phyloP scores from a whole-genome alignment of 2,888 invertebrate genomes.

The Nysson spinosus region DNA sequence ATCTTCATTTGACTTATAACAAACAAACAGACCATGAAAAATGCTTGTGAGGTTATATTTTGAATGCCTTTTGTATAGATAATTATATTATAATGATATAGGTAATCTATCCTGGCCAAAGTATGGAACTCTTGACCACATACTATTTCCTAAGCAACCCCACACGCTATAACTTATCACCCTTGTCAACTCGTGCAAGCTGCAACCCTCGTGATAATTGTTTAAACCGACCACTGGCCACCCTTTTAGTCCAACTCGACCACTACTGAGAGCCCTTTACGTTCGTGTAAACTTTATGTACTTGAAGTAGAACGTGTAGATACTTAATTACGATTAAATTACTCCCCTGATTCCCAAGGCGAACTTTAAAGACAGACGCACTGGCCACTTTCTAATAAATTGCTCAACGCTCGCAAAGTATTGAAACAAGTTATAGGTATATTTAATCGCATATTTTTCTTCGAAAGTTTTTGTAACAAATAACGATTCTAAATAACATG shows the following conservation, averaged over 20 bases:
- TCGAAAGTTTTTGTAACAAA: too few species aligned
- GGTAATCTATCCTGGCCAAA: constrained; percentile 39
- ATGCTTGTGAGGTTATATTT: too few species aligned
- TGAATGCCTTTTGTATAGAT: too few species aligned
- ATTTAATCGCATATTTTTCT: too few species aligned
- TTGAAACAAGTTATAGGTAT: too few species aligned
- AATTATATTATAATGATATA: constrained; percentile 40
- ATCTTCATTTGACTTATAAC: too few species aligned
- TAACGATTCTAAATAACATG: too few species aligned
- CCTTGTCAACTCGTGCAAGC: constrained; percentile 70
- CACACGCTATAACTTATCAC: constrained; percentile 74
- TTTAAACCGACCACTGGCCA: constrained; percentile 75
- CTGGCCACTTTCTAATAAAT: too few species aligned
- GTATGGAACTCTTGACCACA: constrained; percentile 40
- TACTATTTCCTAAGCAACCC: constrained; percentile 67
- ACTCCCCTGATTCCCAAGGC: constrained; percentile 33
- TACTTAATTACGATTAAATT: constrained; percentile 63
- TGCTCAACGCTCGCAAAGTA: too few species aligned
- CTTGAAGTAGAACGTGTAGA: constrained; percentile 49
- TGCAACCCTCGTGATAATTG: constrained; percentile 76
- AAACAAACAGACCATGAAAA: too few species aligned
- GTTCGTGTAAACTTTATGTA: constrained; percentile 61
- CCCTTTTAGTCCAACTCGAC: constrained; percentile 69
- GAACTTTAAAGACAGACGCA: constrained; percentile 24
- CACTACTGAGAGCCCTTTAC: constrained; percentile 62